A percentile compares a stretch with the other conserved stretches of the same genome.
Evolutionary conservation across 2,888 invertebrate species (phyloP).

Genomic region (Meghimatium bilineatum): DNA sequence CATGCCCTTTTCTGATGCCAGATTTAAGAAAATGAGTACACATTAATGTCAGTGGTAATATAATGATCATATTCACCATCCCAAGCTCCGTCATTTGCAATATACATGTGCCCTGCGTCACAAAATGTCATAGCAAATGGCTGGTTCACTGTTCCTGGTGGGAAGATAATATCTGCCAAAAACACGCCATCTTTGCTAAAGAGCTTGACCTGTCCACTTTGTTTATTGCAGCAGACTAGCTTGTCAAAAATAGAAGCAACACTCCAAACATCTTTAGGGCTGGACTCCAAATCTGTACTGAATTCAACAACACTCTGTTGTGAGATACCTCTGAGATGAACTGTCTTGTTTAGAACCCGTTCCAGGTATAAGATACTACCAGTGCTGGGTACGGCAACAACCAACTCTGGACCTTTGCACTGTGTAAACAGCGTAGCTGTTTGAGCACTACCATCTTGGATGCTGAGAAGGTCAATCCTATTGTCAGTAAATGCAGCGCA

Average conservation of each 20-base stretch:
- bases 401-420: conserved; percentile 36
- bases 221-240: conserved; percentile 41
- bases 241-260: conserved; percentile 25
- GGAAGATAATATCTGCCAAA: conserved; percentile 5
- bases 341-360: not conserved
- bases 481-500: conserved; percentile 34
- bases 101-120: conserved; percentile 30
- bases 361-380: conserved; percentile 34
- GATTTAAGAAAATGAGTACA: conserved; percentile 32
- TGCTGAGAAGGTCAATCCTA: conserved; percentile 40
- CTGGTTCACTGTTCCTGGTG: conserved; percentile 17
- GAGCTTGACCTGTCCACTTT: conserved; percentile 27
- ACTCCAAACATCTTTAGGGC: conserved; percentile 40
- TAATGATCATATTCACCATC: conserved; percentile 40
- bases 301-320: conserved; percentile 12
- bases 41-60: conserved; percentile 41
- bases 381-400: conserved; percentile 23
- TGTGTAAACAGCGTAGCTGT: conserved; percentile 1
- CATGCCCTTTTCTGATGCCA: not conserved
- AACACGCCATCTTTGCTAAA: conserved; percentile 2
- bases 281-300: conserved; percentile 5
- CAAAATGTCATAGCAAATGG: conserved; percentile 44
- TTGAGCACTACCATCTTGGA: conserved; percentile 27
- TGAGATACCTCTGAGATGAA: conserved; percentile 29
- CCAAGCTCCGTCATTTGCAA: conserved; percentile 46